These are phyloP conservation scores for Zele albiditarsus DNA, from an alignment of 2,888 invertebrate genomes.

Conservation along the genomic window DNA sequence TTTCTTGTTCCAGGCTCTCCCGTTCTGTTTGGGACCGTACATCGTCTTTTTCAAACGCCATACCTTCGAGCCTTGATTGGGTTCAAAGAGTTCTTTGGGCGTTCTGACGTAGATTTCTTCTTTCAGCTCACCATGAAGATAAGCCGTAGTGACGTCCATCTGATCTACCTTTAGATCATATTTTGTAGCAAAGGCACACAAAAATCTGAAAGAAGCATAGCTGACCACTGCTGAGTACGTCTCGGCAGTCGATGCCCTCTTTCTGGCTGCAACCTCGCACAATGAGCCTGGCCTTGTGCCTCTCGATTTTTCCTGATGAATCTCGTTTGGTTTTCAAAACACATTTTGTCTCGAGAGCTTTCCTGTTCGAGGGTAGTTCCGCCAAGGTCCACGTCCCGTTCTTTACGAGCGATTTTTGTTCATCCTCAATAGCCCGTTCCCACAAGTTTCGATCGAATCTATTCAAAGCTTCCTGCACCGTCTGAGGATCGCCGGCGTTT, in stretches of 20 bases:
- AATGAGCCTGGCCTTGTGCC: slow-evolving; percentile 51
- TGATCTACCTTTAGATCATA: slow-evolving; percentile 50
- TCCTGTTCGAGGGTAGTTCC: slow-evolving; percentile 39
- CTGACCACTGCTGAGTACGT: slow-evolving; percentile 52
- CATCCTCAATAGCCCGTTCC: slow-evolving; percentile 50
- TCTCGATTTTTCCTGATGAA: too few species aligned
- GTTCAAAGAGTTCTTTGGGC: too few species aligned
- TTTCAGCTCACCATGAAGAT: too few species aligned
- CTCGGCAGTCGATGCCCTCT: slow-evolving; percentile 48
- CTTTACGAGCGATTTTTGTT: slow-evolving; percentile 46
- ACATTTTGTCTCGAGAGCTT: slow-evolving; percentile 44
- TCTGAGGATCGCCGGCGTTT: too few species aligned
- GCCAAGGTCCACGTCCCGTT: slow-evolving; percentile 54
- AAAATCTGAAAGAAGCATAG: slow-evolving; percentile 48
- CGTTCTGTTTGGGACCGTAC: too few species aligned
- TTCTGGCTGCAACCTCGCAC: slow-evolving; percentile 50
- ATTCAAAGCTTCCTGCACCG: neutral
- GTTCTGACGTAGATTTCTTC: too few species aligned
- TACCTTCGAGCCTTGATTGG: too few species aligned
- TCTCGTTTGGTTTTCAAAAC: slow-evolving; percentile 42
- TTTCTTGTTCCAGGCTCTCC: too few species aligned
- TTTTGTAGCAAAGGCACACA: slow-evolving; percentile 50
- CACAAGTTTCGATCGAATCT: slow-evolving; percentile 44
- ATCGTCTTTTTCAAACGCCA: too few species aligned
- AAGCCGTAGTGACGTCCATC: slow-evolving; percentile 53